Evolutionary conservation across 1,140 invertebrate species (phyloP), one percentile per base, ranked within the genome.

Genomic region (Leptinotarsa lineolata): DNA sequence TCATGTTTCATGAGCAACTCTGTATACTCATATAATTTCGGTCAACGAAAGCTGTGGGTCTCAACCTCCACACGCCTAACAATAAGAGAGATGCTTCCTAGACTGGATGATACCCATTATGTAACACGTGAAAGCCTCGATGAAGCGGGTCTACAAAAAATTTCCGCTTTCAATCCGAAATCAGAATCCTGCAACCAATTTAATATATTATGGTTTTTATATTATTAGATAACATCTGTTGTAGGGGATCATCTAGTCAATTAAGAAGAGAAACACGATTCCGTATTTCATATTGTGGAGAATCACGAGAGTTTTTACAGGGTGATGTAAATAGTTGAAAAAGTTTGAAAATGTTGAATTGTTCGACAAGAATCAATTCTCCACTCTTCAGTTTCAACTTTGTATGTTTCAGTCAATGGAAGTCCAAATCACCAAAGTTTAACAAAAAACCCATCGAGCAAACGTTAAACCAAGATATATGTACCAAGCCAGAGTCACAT

Each of bases 191-290:
- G 48, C 15, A 54, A 54, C 48, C 16, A 54, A n/a, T 54, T 54
- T 54, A 54, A 54, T 54, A 54, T 54, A n/a, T 54, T 18, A 54
- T 54, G 16, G n/a, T 54, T 16, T 16, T 54, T 18, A 54, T 18
- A 54, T 16, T n/a, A 15, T 54, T 54, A 54, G 48, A 54, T 54
- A 54, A 54, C 48, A 54, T 54, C 48, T 54, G 15, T n/a, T 54
- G 48, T 54, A 5, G 48, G 3, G 48, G 48, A 54, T 54, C 48
- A n/a, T 54, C 48, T 54, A 15, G n/a, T 18, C 6, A 54, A 54
- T 39, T 54, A n/a, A 54, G 48, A 54, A 54, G 48, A 54, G 48
- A 54, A 54, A 54, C 48, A 54, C 48, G 16, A 54, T 54, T 54
- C 15, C 48, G 48, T 16, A 54, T 54, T 54, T 15, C 48, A 18